phyloP scores from a whole-genome alignment of 2,113 vertebrate species.

The Mionectes macconnelli region DNA sequence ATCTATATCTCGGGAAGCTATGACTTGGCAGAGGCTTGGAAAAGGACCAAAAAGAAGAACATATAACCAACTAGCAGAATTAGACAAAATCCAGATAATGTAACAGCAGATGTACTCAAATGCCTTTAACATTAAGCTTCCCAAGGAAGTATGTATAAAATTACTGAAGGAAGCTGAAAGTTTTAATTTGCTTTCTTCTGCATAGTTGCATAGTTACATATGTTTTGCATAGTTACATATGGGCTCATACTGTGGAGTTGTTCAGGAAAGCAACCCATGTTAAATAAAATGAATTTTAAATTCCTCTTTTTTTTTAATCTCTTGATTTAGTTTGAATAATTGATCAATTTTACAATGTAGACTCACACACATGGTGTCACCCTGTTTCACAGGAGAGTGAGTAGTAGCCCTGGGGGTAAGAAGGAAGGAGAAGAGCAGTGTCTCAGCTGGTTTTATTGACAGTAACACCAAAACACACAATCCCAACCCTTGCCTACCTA shows the following conservation, averaged over 20 bases:
- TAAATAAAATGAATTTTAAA: background rate
- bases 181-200: background rate
- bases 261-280: background rate
- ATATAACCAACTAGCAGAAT: background rate
- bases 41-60: background rate
- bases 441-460: background rate
- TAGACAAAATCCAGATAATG: background rate
- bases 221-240: background rate
- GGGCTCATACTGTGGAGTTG: background rate
- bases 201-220: rapidly evolving
- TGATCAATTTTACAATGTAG: background rate
- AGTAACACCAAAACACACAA: background rate
- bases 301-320: background rate
- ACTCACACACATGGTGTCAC: background rate
- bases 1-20: background rate
- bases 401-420: rapidly evolving
- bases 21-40: background rate
- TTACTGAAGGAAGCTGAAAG: background rate
- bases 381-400: background rate
- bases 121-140: background rate
- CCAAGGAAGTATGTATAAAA: background rate
- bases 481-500: background rate
- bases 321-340: background rate
- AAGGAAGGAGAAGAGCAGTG: background rate
- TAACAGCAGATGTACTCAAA: background rate